Conservation (phyloP, 2,113 vertebrate species). For the Sardina pilchardus region DNA sequence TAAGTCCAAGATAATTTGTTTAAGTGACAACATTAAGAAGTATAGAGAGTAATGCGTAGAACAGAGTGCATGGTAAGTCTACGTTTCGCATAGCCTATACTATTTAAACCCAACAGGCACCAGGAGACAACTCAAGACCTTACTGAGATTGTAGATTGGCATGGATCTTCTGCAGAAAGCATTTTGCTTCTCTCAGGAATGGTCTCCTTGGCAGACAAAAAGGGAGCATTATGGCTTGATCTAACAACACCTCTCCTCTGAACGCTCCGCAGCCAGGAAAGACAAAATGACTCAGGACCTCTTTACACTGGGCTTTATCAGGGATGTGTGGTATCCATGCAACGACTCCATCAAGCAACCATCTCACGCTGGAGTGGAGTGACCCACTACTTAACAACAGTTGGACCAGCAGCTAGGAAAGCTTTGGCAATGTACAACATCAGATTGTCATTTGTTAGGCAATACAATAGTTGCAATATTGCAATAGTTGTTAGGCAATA, state of each 20-base stretch:
- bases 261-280: not conserved
- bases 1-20: too few species aligned
- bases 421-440: not conserved
- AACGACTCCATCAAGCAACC: not conserved
- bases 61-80: too few species aligned
- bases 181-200: not conserved
- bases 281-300: not conserved
- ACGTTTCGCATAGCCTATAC: too few species aligned
- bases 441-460: not conserved
- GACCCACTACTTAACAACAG: not conserved
- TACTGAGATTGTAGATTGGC: not conserved
- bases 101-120: too few species aligned
- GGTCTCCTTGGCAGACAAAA: not conserved
- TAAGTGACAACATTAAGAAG: too few species aligned
- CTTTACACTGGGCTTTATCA: not conserved
- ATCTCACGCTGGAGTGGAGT: not conserved
- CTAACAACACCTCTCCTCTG: not conserved
- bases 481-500: not conserved
- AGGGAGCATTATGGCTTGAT: not conserved
- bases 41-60: too few species aligned
- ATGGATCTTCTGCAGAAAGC: not conserved
- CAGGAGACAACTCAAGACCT: not conserved
- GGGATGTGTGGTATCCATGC: slow-evolving; percentile 2
- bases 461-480: not conserved
- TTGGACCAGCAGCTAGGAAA: not conserved